Percentiles rank a stretch among this genome's conserved stretches.
Evolutionary conservation across 1,140 invertebrate genomes (phyloP).

Genomic region (Drosophila aff.): DNA sequence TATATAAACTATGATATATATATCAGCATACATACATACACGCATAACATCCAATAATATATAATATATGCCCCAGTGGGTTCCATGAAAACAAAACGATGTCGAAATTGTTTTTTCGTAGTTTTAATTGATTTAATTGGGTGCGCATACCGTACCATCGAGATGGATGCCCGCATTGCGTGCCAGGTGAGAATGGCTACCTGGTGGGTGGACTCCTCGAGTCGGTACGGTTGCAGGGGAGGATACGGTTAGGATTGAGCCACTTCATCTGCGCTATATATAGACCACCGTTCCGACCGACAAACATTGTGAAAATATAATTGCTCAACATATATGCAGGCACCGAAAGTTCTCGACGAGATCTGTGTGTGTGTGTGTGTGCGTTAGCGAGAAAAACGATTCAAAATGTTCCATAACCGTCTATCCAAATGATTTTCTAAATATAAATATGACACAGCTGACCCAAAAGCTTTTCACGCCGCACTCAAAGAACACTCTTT

Average conservation of each 20-base stretch:
- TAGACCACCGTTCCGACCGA: constrained; percentile 58
- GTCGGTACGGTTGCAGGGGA: constrained; percentile 12
- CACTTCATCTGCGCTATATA: constrained; percentile 67
- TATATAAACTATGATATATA: constrained; percentile 31
- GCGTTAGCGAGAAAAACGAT: constrained; percentile 39
- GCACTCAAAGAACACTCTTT: constrained; percentile 19
- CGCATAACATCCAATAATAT: constrained; percentile 79
- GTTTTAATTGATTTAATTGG: constrained; percentile 69
- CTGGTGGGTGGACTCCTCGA: constrained; percentile 32
- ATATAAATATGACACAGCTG: constrained; percentile 76
- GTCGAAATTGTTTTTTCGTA: constrained; percentile 41
- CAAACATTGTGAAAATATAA: constrained; percentile 68
- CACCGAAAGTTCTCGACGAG: constrained; percentile 36
- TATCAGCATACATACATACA: constrained; percentile 40
- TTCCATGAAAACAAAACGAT: constrained; percentile 73
- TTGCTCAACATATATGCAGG: constrained; percentile 66
- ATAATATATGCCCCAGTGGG: constrained; percentile 80
- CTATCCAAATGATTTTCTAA: constrained; percentile 72
- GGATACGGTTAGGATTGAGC: constrained; percentile 49
- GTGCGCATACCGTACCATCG: constrained; percentile 46
- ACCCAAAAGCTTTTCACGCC: constrained; percentile 36
- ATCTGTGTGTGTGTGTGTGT: constrained; percentile 31
- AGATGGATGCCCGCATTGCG: constrained; percentile 21
- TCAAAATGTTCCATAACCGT: constrained; percentile 77
- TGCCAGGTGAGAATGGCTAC: constrained; percentile 22